Evolutionary conservation across 1,140 invertebrate genomes (phyloP), one percentile per base, ranked within the genome.

Genomic region (Daktulosphaira vitifoliae): DNA sequence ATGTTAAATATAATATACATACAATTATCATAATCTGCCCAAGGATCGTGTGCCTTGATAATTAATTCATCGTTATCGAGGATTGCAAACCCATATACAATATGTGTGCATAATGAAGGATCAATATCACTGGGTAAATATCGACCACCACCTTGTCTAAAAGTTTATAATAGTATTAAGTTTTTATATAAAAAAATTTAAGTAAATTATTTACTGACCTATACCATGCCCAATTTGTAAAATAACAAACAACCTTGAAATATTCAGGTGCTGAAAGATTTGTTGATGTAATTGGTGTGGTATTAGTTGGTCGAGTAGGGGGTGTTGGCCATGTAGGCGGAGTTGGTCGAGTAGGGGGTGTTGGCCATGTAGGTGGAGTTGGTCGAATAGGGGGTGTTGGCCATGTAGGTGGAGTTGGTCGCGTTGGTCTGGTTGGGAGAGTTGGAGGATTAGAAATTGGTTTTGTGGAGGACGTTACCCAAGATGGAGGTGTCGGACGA

Each of bases 11-110:
- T 66, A 2, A 33, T 23, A 15, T 25, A 71, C 74, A 72, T 79
- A 81, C 78, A 77, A 66, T 85, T 85, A 68, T 84, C 83, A 56
- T 81, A 76, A 71, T 85, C 84, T 0, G 83, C 81, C 84, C 84
- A 85, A 22, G 78, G 74, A 68, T 86, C 84, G 66, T 84, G 82
- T 0, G 82, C 79, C 71, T 81, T 83, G n/a, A 86, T 84, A 0
- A 78, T 75, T 2, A 84, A 68, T 26, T 78, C 73, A 18, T 82
- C 76, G 13, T 75, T 74, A 69, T 86, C 79, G 11, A 86, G 72
- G 2, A 84, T 81, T 15, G 83, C 85, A 71, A 87, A 88, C 2
- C 84, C 84, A 70, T 88, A 87, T 7, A 87, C 79, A 46, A 88
- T 80, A 69, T 88, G 86, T 0, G 85, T 86, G 70, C 86, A 88